Evolutionary conservation across 2,797 vertebrate species (phyloP), one percentile per base, ranked within the genome.

Genomic region (Acanthurus tractus): DNA sequence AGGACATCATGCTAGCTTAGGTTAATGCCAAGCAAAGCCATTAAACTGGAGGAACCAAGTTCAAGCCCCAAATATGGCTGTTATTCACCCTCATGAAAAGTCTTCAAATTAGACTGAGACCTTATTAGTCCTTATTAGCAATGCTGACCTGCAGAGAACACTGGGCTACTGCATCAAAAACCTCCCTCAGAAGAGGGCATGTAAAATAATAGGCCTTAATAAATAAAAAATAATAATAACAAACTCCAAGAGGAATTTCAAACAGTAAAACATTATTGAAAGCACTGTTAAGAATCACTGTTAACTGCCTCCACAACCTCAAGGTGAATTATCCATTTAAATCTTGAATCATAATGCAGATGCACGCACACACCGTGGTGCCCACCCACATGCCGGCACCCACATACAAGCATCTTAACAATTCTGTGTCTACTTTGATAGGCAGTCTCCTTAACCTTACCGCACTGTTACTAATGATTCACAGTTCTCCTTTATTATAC

Each of bases 391-490:
- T 22, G n/a, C 18, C 52, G 20, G 15, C 74, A 18, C 74, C 46
- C 67, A 76, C 66, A 61, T 48, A 45, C 42, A 38, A 55, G 44
- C 56, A 36, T 67, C 83, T 76, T 63, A 85, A 83, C 63, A 68
- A 58, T 52, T 77, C 71, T 62, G 48, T 75, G 83, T 78, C 67
- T 71, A 11, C 81, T 81, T 77, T 92, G 86, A 91, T 56, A 72
- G 88, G 79, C 87, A 86, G 79, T 71, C 76, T 79, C 79, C 79
- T 85, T 82, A 88, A 89, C 87, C 89, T 74, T 20, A 53, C 56
- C 59, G 63, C 79, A 64, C 75, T 86, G 76, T 71, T 77, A 61
- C 78, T 86, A 89, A 91, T 90, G 86, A 92, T 81, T 91, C 84
- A 86, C 78, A 46, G 77, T 80, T 67, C 84, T 56, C 54, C 66